A percentile compares a stretch with the other conserved stretches of the same genome.
Evolutionary conservation across 2,797 vertebrate genomes (phyloP).

Genomic region (Gobionotothen gibberifrons): DNA sequence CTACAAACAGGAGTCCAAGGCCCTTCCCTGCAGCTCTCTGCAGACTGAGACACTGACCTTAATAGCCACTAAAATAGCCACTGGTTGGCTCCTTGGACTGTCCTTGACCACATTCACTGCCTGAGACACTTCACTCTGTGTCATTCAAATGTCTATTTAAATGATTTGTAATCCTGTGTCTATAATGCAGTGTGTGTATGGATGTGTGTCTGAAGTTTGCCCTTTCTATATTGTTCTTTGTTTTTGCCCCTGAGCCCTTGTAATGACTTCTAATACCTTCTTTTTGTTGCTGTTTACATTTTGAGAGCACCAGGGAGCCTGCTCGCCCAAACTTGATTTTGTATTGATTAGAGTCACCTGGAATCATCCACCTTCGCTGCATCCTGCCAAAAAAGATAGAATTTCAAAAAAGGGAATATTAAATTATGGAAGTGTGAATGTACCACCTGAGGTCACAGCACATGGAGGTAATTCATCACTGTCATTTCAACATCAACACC

Average conservation of each 20-base stretch:
- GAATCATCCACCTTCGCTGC: slow-evolving; percentile 30
- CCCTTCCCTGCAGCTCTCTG: slow-evolving; percentile 6
- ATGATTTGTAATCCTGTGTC: slow-evolving; percentile 35
- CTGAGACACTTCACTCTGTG: slow-evolving; percentile 21
- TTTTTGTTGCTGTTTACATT: background rate
- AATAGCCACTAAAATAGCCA: slow-evolving; percentile 31
- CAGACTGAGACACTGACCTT: slow-evolving; percentile 20
- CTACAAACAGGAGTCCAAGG: slow-evolving; percentile 4
- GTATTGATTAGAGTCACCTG: slow-evolving; percentile 54
- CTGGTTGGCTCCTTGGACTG: slow-evolving; percentile 38
- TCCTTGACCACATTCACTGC: slow-evolving; percentile 44
- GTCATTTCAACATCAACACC: slow-evolving; percentile 69
- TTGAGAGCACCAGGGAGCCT: slow-evolving; percentile 6
- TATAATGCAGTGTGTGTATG: background rate
- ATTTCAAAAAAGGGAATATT: slow-evolving; percentile 52
- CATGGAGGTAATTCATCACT: slow-evolving; percentile 65
- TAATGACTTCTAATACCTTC: background rate
- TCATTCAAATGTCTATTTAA: slow-evolving; percentile 23
- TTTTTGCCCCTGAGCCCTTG: background rate
- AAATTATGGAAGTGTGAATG: slow-evolving; percentile 56
- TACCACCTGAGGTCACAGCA: slow-evolving; percentile 62
- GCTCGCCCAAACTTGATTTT: slow-evolving; percentile 44
- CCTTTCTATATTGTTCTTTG: background rate
- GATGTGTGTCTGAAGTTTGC: background rate
- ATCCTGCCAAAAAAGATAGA: slow-evolving; percentile 54